Conservation (phyloP, 1,140 invertebrate species). For the Bombus superbus region DNA sequence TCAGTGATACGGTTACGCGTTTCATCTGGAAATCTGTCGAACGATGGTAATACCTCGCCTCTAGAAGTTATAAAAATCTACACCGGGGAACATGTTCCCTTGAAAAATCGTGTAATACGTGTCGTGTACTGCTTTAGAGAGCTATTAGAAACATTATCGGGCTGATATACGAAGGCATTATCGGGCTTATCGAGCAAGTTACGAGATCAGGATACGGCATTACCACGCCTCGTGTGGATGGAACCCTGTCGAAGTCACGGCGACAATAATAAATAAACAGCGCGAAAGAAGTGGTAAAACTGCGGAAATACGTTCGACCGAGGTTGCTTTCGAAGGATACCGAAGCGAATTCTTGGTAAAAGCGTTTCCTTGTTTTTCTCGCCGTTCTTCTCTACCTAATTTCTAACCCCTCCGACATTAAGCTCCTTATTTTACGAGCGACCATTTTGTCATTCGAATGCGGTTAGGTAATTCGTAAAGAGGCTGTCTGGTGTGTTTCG, state of each 20-base stretch:
- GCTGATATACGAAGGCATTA: background rate
- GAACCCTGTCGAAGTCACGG: background rate
- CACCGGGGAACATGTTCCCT: background rate
- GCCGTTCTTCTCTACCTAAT: too few species aligned
- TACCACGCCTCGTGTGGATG: background rate
- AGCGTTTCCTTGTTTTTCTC: background rate
- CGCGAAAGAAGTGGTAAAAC: constrained; percentile 5
- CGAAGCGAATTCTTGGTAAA: background rate
- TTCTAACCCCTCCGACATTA: too few species aligned
- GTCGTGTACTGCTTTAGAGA: background rate
- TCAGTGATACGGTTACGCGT: too few species aligned
- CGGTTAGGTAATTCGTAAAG: background rate
- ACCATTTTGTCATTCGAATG: background rate
- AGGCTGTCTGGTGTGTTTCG: too few species aligned
- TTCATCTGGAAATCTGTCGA: too few species aligned
- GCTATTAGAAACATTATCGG: constrained; percentile 18
- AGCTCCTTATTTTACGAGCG: background rate
- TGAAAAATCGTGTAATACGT: background rate
- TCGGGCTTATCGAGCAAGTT: background rate
- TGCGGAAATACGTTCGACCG: background rate
- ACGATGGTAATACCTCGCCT: background rate
- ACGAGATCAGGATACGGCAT: background rate
- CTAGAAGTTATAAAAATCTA: background rate
- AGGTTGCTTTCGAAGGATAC: too few species aligned
- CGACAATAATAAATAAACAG: background rate